Evolutionary conservation across 2,113 vertebrate species (phyloP), one percentile per base, ranked within the genome.

Genomic region (Pavo muticus): DNA sequence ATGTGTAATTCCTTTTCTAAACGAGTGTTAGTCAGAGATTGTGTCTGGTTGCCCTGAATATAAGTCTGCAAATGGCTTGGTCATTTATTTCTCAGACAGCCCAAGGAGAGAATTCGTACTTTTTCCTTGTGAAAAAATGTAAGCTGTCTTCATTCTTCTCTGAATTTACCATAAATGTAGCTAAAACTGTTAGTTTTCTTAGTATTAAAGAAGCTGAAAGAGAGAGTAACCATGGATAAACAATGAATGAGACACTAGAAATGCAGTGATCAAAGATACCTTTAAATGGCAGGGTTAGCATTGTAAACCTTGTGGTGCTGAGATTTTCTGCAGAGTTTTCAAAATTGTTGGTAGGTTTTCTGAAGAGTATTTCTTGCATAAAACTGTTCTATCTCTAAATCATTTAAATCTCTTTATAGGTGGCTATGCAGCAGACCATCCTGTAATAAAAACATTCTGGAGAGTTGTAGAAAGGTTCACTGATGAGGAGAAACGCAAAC

Each of bases 381-480:
- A 35, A 57, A 27, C 21, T 67, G 2, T 35, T 88, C n/a, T 84
- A 10, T 11, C 23, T 81, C 4, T 61, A 44, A 83, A 14, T 48
- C 1, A n/a, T 68, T 87, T 93, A 39, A 90, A 80, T 91, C 54
- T 73, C 77, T 11, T 78, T 88, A 5, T n/a, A 99, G 99, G 99
- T 50, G 99, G 99, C 35, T 99, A 99, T 91, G 96, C 99, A 15
- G 98, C 98, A 25, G 99, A 98, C 75, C 99, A 99, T 90, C 98
- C 99, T 0, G 99, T 99, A 64, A 99, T 99, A 92, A 98, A 98
- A 95, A 99, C 97, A 95, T 99, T 99, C 92, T 99, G 99, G 99
- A 99, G 98, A 85, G 99, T 99, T 29, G 99, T 99, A 6, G 99
- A 99, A 95, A 98, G 98, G n/a, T 99, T 99, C 98, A 99, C 99